Evolutionary conservation across 2,113 vertebrate genomes (phyloP), one percentile per base, ranked within the genome.

Genomic region (Xiphorhynchus elegans): DNA sequence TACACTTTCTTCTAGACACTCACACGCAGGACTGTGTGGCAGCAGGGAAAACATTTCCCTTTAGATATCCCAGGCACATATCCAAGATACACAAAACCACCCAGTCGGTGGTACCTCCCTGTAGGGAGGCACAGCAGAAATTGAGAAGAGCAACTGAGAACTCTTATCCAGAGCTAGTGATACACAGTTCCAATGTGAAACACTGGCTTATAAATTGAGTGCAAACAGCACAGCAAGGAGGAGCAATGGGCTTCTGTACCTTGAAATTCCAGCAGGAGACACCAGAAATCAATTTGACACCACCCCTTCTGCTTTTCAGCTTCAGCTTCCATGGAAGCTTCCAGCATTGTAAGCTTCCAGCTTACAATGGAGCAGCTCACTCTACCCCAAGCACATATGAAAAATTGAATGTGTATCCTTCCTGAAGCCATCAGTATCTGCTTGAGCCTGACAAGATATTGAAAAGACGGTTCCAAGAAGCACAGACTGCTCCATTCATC

Each of bases 391-490:
- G 24, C 21, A 49, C 23, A n/a, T 0, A 73, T 26, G 39, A 76
- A 94, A 75, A 60, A 84, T 2, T 31, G 66, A 87, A 66, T 5
- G 3, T 11, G 29, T 28, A 40, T 19, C 40, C 46, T 82, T 94
- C 53, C 40, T 67, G 37, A 76, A 87, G 49, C 53, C 46, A 56
- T 16, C 4, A 4, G 40, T 92, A 64, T 84, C 64, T 59, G 26
- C 42, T 74, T 1, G 1, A 92, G 62, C 66, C 78, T 84, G 75
- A 87, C 78, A 80, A 82, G 62, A 62, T 89, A 59, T 10, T 74
- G 72, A 86, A 93, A 85, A 53, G 76, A 76, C 52, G 85, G 46
- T 64, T 93, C 67, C 2, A 7, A 94, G 63, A 93, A 90, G 59
- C 7, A 12, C 53, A 89, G 66, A 35, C 70, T 90, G 56, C 53